Evolutionary conservation across 2,113 vertebrate genomes (phyloP).

Genomic region (Sigmodon hispidus): DNA sequence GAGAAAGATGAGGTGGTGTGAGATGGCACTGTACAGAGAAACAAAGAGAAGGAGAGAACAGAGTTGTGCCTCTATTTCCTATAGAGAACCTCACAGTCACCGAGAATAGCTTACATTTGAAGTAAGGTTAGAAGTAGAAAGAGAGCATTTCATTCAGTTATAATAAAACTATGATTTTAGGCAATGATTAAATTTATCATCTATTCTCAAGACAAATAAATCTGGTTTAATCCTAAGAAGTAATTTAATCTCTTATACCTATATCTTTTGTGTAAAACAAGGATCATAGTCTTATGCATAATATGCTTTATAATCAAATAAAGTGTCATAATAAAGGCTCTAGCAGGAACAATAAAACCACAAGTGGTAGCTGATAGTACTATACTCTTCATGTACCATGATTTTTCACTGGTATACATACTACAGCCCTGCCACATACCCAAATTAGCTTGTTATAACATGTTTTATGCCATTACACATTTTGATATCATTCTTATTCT

Average conservation of each 20-base stretch:
- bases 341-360: neutral
- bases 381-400: too few species aligned
- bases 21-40: neutral
- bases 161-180: neutral
- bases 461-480: neutral
- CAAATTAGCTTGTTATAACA: neutral
- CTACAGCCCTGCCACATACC: neutral
- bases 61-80: neutral
- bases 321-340: neutral
- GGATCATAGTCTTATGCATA: neutral
- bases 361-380: neutral
- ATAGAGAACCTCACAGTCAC: neutral
- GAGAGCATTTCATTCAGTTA: neutral
- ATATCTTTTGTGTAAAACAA: constrained; percentile 20
- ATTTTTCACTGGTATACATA: neutral
- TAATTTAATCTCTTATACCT: neutral
- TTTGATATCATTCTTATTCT: neutral
- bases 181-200: neutral
- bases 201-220: neutral
- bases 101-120: neutral
- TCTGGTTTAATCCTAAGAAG: neutral
- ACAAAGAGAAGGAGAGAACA: neutral
- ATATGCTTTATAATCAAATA: neutral
- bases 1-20: neutral
- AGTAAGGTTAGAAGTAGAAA: neutral